A percentile compares a stretch with the other conserved stretches of the same genome.
Conservation (phyloP, 2,797 vertebrate species). For the Anas bahamensis region DNA sequence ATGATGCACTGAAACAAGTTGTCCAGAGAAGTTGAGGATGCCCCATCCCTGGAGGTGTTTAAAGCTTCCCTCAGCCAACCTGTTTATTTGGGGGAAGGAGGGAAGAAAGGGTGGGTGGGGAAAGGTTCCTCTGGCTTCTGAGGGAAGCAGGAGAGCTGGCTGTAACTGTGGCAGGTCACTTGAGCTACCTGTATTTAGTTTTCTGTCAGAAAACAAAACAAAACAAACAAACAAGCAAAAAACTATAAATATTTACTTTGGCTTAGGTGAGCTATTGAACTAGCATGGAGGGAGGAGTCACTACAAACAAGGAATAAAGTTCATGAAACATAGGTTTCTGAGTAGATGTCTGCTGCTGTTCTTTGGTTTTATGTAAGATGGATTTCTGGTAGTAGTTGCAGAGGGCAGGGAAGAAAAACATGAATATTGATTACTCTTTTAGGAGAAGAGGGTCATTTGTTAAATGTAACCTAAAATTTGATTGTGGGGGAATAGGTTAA, state of each 20-base stretch:
- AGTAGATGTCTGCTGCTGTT: background rate
- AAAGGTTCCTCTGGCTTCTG: accelerated
- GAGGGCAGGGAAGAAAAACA: background rate
- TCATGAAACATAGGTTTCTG: background rate
- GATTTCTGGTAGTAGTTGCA: background rate
- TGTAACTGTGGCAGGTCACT: background rate
- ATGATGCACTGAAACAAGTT: background rate
- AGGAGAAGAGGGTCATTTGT: conserved; percentile 27
- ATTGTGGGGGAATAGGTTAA: conserved; percentile 25
- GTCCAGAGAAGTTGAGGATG: background rate
- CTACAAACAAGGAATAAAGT: background rate
- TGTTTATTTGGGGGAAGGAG: background rate
- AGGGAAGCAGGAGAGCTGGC: background rate
- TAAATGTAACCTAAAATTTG: background rate
- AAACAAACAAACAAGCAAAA: too few species aligned
- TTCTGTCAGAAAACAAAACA: background rate
- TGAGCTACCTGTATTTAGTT: background rate
- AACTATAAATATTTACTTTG: too few species aligned
- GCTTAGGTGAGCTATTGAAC: background rate
- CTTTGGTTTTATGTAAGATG: background rate
- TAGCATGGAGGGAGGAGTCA: background rate
- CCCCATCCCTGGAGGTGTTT: background rate
- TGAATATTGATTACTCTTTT: conserved; percentile 19
- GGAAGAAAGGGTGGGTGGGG: accelerated
- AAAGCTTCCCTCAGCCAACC: background rate